These are phyloP conservation scores for Capitella teleta DNA, from an alignment of 1,140 invertebrate species.

Conservation along the genomic window DNA sequence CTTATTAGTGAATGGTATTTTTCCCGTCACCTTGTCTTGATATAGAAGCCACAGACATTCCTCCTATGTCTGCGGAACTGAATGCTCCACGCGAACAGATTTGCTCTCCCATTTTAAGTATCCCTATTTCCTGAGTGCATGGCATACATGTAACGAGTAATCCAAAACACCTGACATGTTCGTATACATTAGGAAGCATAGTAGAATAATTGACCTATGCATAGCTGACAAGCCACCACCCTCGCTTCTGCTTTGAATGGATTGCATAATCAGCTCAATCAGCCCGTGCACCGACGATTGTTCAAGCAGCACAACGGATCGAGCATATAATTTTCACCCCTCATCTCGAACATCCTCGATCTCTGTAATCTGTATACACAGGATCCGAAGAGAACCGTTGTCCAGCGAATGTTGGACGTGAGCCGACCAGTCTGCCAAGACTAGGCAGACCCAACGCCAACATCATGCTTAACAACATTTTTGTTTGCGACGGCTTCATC, in stretches of 20 bases:
- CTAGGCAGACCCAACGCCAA: slow-evolving; percentile 24
- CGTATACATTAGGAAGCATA: too few relatives aligned
- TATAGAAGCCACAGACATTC: too few relatives aligned
- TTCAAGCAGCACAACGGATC: not conserved
- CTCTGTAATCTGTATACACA: not conserved
- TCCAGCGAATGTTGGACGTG: slow-evolving; percentile 22
- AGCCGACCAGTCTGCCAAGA: slow-evolving; percentile 18
- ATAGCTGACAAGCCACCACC: too few relatives aligned
- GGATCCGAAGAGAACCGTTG: slow-evolving; percentile 14
- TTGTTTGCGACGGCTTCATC: slow-evolving; percentile 27
- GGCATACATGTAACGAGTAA: too few relatives aligned
- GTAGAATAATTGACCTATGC: too few relatives aligned
- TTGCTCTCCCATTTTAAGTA: too few relatives aligned
- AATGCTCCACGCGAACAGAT: too few relatives aligned
- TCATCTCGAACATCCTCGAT: not conserved
- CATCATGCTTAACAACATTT: slow-evolving; percentile 30
- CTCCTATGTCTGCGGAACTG: too few relatives aligned
- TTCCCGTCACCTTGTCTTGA: too few relatives aligned
- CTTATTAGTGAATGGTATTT: too few relatives aligned
- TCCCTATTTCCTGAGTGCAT: too few relatives aligned
- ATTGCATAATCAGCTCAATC: not conserved
- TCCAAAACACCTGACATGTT: too few relatives aligned
- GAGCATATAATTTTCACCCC: not conserved
- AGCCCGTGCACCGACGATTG: not conserved
- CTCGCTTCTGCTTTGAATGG: not conserved